Conservation (phyloP, 1,140 invertebrate species). For the Atopsyche davidsoni region DNA sequence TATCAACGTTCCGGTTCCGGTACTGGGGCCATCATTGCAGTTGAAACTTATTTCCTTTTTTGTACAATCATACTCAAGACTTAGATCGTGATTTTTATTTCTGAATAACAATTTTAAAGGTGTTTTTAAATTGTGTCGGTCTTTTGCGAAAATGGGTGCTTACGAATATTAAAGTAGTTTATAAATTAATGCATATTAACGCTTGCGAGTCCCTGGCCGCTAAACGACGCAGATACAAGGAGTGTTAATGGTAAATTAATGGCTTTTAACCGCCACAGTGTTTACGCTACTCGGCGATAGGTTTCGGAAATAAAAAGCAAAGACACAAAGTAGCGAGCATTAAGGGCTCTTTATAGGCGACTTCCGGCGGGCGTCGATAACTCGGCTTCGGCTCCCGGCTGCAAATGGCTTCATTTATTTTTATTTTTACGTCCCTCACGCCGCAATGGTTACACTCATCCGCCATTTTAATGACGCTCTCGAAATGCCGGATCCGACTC, state of each 20-base stretch:
- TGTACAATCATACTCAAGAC: not conserved
- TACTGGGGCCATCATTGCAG: too few species aligned
- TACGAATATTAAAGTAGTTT: constrained; percentile 7
- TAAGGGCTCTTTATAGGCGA: constrained; percentile 16
- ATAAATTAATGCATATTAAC: too few species aligned
- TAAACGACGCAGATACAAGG: too few species aligned
- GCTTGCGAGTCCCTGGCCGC: too few species aligned
- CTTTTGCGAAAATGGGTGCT: constrained; percentile 8
- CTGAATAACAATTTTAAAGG: not conserved
- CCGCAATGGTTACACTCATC: too few species aligned
- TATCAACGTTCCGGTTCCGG: too few species aligned
- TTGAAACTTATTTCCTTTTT: too few species aligned
- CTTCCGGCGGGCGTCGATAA: constrained; percentile 23
- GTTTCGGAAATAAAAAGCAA: constrained; percentile 22
- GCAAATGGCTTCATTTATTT: constrained; percentile 27
- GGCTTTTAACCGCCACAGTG: not conserved
- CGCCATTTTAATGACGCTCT: too few species aligned
- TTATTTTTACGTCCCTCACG: too few species aligned
- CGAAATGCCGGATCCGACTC: too few species aligned
- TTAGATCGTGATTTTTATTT: not conserved
- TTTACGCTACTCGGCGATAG: constrained; percentile 12
- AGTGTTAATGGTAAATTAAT: constrained; percentile 18
- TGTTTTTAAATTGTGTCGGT: not conserved
- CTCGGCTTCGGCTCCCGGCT: constrained; percentile 6
- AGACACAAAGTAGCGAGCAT: constrained; percentile 6